Base-by-base conservation (phyloP, 2,888 invertebrate genomes). In the Lepas anatifera region DNA sequence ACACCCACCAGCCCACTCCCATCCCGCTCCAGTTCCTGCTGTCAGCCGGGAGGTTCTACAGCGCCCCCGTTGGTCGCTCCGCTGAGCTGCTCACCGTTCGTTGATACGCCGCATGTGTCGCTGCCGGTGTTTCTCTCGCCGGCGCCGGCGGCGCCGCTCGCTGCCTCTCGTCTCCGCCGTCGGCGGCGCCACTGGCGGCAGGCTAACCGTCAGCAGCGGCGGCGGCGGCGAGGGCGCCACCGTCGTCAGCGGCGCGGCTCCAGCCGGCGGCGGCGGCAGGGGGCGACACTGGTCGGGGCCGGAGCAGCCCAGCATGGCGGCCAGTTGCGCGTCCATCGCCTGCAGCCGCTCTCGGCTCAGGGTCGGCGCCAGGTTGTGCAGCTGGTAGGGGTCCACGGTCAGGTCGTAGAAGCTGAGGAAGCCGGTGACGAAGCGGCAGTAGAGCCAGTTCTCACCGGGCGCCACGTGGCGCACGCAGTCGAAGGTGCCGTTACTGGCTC, bases 381-480 rank as follows among this genome's bases (percentile, higher is more conserved):
- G 89, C 84, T 99, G 96, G 80, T 94, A 92, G 0, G 95, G 97
- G 88, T 98, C 97, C 87, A 78, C 67, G 82, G 80, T 84, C 74
- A 98, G 83, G 81, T 99, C 95, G 80, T 96, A 99, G 79, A 88
- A 99, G 41, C 95, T 95, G 74, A 94, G 86, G 73, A 96, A 86
- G 35, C 95, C 97, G 7, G 97, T 97, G 39, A 97, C 92, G 79
- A 98, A 98, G 83, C 98, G 98, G 81, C 98, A 99, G 81, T 96
- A 99, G 35, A 98, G 85, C 77, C 92, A 89, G 81, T 98, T 92
- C 79, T 98, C 96, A 0, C 96, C 96, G 3, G 88, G 86, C 81
- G 98, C 98, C 75, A 98, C 92, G 16, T 97, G 97, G 69, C 98
- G 84, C 27, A 97, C 83, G 80, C 98, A 99, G 80, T 95, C 96